A percentile compares a stretch with the other conserved stretches of the same genome.
Evolutionary conservation across 2,797 vertebrate species (phyloP).

Genomic region (Manis pentadactyla): DNA sequence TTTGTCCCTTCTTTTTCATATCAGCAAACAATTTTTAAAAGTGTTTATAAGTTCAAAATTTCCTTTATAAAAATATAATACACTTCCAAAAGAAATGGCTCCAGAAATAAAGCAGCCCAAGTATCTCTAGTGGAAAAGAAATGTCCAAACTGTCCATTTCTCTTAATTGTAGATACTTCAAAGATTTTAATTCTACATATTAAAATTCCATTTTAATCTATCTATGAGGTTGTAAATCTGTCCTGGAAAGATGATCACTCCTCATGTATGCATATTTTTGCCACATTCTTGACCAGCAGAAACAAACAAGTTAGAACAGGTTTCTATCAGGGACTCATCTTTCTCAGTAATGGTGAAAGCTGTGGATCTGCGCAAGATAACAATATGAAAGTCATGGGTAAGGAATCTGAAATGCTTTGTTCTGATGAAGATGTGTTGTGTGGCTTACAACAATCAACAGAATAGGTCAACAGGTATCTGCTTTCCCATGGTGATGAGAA

Average conservation of each 20-base stretch:
- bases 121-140: not conserved
- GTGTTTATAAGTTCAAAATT: constrained; percentile 12
- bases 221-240: not conserved
- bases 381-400: not conserved
- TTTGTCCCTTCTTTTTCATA: constrained; percentile 33
- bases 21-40: not conserved
- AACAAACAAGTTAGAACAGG: constrained; percentile 22
- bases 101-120: not conserved
- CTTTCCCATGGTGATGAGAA: not conserved
- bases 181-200: not conserved
- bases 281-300: not conserved
- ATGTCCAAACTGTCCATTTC: not conserved
- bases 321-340: not conserved
- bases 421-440: not conserved
- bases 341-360: not conserved
- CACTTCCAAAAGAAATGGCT: not conserved
- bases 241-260: not conserved
- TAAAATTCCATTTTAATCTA: not conserved
- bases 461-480: constrained; percentile 18
- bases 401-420: constrained; percentile 29
- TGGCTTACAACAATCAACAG: constrained; percentile 10
- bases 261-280: not conserved
- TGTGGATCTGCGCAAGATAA: constrained; percentile 30
- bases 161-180: constrained; percentile 12
- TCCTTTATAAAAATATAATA: not conserved